These are phyloP conservation scores for Marasmarcha lunaedactyla DNA, from an alignment of 2,888 invertebrate genomes.

Conservation along the genomic window DNA sequence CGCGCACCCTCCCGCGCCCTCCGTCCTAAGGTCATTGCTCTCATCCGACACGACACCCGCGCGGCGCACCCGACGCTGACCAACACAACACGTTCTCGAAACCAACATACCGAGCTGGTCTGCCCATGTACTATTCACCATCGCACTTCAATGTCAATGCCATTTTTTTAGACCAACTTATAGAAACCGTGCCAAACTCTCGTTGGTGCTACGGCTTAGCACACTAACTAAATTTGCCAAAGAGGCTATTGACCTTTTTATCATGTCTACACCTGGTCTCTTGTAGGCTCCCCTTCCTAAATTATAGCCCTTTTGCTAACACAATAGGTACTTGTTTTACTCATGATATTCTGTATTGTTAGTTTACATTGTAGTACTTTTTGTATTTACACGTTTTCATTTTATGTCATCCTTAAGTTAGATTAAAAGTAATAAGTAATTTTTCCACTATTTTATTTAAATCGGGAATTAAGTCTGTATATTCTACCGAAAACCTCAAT, in stretches of 20 bases:
- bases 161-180: constrained; percentile 29
- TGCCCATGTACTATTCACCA: neutral
- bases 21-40: constrained; percentile 62
- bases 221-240: constrained; percentile 1
- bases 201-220: constrained; percentile 10
- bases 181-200: constrained; percentile 6
- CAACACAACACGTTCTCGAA: constrained; percentile 48
- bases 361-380: too few species aligned
- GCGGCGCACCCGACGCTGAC: constrained; percentile 31
- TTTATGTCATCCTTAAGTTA: too few species aligned
- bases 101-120: constrained; percentile 22
- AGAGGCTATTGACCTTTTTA: constrained; percentile 35
- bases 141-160: constrained; percentile 53
- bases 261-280: constrained; percentile 29
- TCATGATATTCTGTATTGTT: too few species aligned
- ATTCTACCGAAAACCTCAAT: too few species aligned
- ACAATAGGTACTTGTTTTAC: too few species aligned
- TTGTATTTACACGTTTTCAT: too few species aligned
- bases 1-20: constrained; percentile 65
- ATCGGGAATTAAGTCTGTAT: too few species aligned
- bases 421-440: too few species aligned
- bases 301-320: constrained; percentile 8
- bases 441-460: too few species aligned
- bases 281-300: constrained; percentile 17
- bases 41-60: constrained; percentile 24